These are phyloP conservation scores for Sceloporus tristichus DNA, from an alignment of 2,113 vertebrate species.

Conservation along the genomic window DNA sequence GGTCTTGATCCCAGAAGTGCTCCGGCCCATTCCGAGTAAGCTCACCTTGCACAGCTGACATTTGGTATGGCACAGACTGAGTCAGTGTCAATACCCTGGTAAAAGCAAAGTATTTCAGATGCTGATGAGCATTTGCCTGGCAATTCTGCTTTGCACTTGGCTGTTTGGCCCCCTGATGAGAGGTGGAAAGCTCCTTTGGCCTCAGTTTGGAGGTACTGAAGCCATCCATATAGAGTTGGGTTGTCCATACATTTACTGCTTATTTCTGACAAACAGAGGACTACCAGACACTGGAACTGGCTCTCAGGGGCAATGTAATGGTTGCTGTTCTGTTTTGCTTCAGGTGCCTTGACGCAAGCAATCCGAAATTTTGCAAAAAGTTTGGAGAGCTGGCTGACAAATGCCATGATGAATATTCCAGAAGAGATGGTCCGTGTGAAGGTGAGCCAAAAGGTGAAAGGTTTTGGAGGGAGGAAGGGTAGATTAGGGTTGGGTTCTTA, in stretches of 20 bases:
- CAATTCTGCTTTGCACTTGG: neutral
- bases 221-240: neutral
- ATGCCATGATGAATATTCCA: slow-evolving; percentile 93
- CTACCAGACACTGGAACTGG: neutral
- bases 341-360: slow-evolving; percentile 97
- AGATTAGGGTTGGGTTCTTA: no score
- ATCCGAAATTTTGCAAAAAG: slow-evolving; percentile 95
- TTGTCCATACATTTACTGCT: neutral
- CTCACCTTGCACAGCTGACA: neutral
- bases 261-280: neutral
- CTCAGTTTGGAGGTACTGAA: neutral
- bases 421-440: slow-evolving; percentile 94
- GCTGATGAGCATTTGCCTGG: neutral
- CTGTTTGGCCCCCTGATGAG: neutral
- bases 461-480: neutral
- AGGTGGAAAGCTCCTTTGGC: neutral
- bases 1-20: slow-evolving; percentile 90
- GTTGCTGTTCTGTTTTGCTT: neutral
- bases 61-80: neutral
- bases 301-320: neutral
- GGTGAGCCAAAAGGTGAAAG: slow-evolving; percentile 72
- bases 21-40: slow-evolving; percentile 94
- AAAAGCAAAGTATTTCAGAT: neutral
- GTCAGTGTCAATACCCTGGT: neutral
- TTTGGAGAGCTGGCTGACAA: slow-evolving; percentile 91